Conservation (phyloP, 2,888 invertebrate genomes). For the Trissolcus japonicus region DNA sequence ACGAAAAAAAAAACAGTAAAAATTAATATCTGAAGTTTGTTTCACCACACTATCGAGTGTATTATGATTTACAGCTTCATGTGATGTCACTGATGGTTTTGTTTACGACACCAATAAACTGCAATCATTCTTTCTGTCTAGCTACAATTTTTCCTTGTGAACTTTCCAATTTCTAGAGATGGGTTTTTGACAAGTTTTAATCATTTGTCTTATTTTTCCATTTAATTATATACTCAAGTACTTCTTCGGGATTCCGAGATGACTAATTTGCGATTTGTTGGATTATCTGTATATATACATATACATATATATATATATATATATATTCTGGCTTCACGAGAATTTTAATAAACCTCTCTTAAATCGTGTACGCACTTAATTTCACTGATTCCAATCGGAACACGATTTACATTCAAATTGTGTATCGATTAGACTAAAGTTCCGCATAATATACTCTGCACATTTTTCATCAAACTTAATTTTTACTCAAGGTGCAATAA, state of each 20-base stretch:
- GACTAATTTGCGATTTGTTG: too few relatives aligned
- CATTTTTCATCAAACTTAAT: conserved; percentile 4
- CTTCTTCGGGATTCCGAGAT: too few relatives aligned
- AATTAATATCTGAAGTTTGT: too few relatives aligned
- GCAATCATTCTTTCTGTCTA: too few relatives aligned
- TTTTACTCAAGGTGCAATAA: background rate
- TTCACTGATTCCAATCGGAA: conserved; percentile 6
- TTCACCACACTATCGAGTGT: too few relatives aligned
- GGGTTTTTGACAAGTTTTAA: background rate
- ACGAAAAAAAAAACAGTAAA: too few relatives aligned
- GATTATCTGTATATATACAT: background rate
- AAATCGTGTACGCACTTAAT: conserved; percentile 12
- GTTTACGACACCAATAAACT: too few relatives aligned
- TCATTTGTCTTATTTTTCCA: background rate
- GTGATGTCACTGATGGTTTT: too few relatives aligned
- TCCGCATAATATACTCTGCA: conserved; percentile 1
- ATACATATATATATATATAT: too few relatives aligned
- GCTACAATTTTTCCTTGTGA: too few relatives aligned
- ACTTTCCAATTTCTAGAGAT: too few relatives aligned
- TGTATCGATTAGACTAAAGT: conserved; percentile 8
- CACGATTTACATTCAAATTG: conserved; percentile 9
- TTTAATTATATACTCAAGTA: background rate
- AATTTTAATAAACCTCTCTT: conserved; percentile 1
- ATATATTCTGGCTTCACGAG: background rate
- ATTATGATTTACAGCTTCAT: too few relatives aligned